Base-by-base conservation (phyloP, 2,113 vertebrate species). In the Gambusia holbrooki region DNA sequence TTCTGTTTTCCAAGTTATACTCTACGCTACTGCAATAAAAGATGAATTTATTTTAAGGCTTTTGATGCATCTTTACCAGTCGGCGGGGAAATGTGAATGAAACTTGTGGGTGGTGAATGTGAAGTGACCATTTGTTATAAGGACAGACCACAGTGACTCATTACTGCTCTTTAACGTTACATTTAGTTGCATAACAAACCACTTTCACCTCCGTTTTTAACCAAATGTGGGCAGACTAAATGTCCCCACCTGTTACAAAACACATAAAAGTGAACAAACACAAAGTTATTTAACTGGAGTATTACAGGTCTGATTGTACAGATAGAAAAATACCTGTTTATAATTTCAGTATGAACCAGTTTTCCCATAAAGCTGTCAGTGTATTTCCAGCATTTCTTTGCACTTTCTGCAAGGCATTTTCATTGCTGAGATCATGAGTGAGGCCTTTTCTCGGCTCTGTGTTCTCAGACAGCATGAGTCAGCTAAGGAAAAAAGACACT, bases 121-220 rank as follows among this genome's bases (percentile, higher is more conserved):
- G 60, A 42, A 70, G 40, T 64, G 35, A 77, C 69, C 58, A 58
- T 82, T 63, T 40, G 35, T 37, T 37, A 48, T 29, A 2, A 74
- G 25, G 27, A 8, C 77, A 1, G 1, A 32, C 58, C 40, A 7
- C 71, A 70, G 42, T 11, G 2, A 17, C 4, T 14, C 42, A 45
- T 66, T 19, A 37, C 40, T 48, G 7, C 37, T 45, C 71, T 79
- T 60, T 27, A 62, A 32, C 60, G 2, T 54, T 28, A 13, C 28
- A 65, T 2, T 29, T 45, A 69, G 30, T 14, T 42, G 2, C 40
- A 42, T 42, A 42, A 40, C 37, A 40, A 42, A 32, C 45, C 27
- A 58, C 14, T 76, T 75, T 81, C 28, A 76, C 37, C 40, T 15
- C 3, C 17, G 27, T 11, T 17, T 63, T 79, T 33, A 25, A 63